A percentile compares a stretch with the other conserved stretches of the same genome.
These are phyloP conservation scores for Peribatodes rhomboidaria DNA, from an alignment of 2,888 invertebrate genomes.

Conservation along the genomic window DNA sequence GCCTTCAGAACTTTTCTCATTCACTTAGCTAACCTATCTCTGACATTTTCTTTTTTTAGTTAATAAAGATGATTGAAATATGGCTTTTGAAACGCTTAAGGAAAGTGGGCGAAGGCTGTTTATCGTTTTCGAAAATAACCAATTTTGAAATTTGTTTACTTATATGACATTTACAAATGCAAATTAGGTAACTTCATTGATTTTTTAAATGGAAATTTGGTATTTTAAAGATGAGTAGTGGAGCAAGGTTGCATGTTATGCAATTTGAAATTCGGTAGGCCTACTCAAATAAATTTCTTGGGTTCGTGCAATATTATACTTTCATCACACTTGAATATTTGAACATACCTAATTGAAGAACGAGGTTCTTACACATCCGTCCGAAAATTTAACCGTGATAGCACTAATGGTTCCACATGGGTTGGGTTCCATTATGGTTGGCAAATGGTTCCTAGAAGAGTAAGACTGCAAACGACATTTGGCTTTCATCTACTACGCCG, in stretches of 20 bases:
- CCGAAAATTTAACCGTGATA: background rate
- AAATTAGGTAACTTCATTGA: constrained; percentile 9
- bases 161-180: constrained; percentile 19
- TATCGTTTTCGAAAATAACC: constrained; percentile 13
- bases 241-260: constrained; percentile 17
- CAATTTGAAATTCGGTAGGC: constrained; percentile 13
- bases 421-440: no score
- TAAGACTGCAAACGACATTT: no score
- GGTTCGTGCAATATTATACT: constrained; percentile 7
- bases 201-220: constrained; percentile 16
- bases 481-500: no score
- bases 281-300: background rate
- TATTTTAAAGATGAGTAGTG: constrained; percentile 20
- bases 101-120: constrained; percentile 19
- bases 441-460: no score
- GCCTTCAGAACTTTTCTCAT: no score
- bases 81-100: constrained; percentile 3
- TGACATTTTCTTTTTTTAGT: no score
- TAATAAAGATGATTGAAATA: background rate
- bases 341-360: background rate
- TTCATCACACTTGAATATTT: constrained; percentile 6
- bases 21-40: no score
- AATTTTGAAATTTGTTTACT: constrained; percentile 12
- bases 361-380: background rate
- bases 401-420: no score